Percentiles rank a stretch among this genome's conserved stretches.
Evolutionary conservation across 1,140 invertebrate species (phyloP).

Genomic region (Antheraea mylitta): DNA sequence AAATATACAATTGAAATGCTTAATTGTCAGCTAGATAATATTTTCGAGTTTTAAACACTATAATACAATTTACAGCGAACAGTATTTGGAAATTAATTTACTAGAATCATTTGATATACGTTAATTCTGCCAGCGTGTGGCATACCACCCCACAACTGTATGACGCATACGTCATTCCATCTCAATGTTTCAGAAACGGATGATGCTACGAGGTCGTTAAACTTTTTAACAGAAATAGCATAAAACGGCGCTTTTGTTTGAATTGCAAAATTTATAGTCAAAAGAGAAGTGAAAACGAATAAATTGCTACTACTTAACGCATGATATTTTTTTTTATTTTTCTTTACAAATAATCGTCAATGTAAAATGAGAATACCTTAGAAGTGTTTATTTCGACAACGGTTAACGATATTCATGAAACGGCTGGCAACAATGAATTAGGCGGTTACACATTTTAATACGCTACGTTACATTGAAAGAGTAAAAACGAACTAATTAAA

Average conservation of each 20-base stretch:
- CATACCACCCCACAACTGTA: not conserved
- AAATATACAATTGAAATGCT: too few species aligned
- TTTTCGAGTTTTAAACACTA: not conserved
- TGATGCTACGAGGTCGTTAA: constrained; percentile 54
- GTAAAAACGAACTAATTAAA: constrained; percentile 78
- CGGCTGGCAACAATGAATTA: constrained; percentile 70
- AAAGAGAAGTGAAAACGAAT: not conserved
- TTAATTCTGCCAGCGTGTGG: not conserved
- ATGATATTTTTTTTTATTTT: not conserved
- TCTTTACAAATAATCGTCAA: not conserved
- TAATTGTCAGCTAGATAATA: not conserved
- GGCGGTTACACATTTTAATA: constrained; percentile 69
- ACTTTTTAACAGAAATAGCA: constrained; percentile 61
- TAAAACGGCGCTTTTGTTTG: constrained; percentile 41
- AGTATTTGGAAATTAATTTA: not conserved
- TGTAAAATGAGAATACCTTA: not conserved
- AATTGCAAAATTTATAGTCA: not conserved
- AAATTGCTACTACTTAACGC: not conserved
- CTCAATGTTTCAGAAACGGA: constrained; percentile 43
- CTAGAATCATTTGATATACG: not conserved
- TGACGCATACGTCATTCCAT: constrained; percentile 2
- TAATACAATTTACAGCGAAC: not conserved
- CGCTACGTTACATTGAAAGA: constrained; percentile 66
- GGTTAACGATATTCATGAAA: constrained; percentile 32
- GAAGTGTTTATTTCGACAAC: not conserved